A percentile compares a stretch with the other conserved stretches of the same genome.
These are phyloP conservation scores for Sogatella furcifera DNA, from an alignment of 1,140 invertebrate genomes.

Conservation along the genomic window DNA sequence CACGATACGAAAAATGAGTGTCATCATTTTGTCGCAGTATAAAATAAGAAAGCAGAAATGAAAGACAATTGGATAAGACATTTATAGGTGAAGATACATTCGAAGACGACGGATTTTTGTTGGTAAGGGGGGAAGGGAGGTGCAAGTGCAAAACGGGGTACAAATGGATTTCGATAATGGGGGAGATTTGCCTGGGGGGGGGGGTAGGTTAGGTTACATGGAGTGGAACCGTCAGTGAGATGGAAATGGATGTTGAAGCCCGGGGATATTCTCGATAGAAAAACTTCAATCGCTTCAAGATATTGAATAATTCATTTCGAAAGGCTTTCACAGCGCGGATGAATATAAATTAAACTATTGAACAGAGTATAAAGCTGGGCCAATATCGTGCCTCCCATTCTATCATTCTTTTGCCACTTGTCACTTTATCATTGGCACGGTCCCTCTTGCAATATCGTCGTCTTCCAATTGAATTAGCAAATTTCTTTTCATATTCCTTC, in stretches of 20 bases:
- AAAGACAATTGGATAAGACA: not conserved
- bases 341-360: conserved; percentile 3
- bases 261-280: not conserved
- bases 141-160: not conserved
- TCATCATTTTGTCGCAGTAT: no score
- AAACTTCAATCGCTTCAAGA: conserved; percentile 1
- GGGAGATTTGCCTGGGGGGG: not conserved
- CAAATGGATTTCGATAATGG: not conserved
- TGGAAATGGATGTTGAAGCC: not conserved
- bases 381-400: no score
- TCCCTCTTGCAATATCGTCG: no score
- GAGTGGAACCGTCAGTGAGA: not conserved
- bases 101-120: no score
- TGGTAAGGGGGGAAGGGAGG: no score
- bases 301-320: conserved; percentile 2
- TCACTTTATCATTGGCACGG: no score
- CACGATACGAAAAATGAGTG: no score
- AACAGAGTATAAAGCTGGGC: no score
- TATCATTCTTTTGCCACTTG: no score
- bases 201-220: not conserved
- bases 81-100: not conserved
- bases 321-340: not conserved
- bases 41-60: no score
- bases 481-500: no score
- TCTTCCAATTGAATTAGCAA: no score